Evolutionary conservation across 2,888 invertebrate genomes (phyloP).

Genomic region (Hypena proboscidalis): DNA sequence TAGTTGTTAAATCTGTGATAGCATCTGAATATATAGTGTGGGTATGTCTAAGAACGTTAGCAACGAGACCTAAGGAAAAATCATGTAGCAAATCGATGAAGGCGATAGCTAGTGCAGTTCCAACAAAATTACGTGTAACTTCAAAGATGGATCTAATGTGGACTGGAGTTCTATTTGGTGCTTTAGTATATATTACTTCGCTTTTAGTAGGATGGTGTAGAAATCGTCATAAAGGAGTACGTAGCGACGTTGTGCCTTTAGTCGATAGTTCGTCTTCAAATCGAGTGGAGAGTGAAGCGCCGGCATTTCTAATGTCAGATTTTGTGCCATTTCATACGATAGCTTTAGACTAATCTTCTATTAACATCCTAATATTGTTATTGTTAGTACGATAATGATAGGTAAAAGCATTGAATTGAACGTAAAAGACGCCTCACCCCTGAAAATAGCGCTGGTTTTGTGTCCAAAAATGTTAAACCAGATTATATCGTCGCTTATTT

Average conservation of each 20-base stretch:
- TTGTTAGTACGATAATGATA: conserved; percentile 2
- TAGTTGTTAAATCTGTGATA: conserved; percentile 46
- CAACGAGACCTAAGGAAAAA: conserved; percentile 33
- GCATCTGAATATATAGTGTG: conserved; percentile 48
- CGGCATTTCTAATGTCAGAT: conserved; percentile 59
- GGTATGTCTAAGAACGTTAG: conserved; percentile 49
- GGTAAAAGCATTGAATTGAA: conserved; percentile 1
- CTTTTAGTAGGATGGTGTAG: conserved; percentile 50
- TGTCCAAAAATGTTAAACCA: too few relatives aligned
- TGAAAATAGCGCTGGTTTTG: too few relatives aligned
- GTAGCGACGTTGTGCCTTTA: conserved; percentile 58
- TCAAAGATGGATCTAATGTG: conserved; percentile 50
- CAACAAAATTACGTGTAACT: conserved; percentile 18
- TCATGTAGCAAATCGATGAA: conserved; percentile 44
- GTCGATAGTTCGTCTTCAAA: conserved; percentile 53
- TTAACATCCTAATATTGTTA: conserved; percentile 16
- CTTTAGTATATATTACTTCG: conserved; percentile 54
- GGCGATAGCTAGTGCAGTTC: neutral
- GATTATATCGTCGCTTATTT: too few relatives aligned
- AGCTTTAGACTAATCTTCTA: conserved; percentile 39
- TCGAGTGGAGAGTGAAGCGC: conserved; percentile 60
- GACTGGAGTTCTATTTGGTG: conserved; percentile 57
- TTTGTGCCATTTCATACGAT: conserved; percentile 54
- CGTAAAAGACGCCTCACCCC: too few relatives aligned
- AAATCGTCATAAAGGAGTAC: conserved; percentile 26